Evolutionary conservation across 2,888 invertebrate species (phyloP).

Genomic region (Orthosia cruda): DNA sequence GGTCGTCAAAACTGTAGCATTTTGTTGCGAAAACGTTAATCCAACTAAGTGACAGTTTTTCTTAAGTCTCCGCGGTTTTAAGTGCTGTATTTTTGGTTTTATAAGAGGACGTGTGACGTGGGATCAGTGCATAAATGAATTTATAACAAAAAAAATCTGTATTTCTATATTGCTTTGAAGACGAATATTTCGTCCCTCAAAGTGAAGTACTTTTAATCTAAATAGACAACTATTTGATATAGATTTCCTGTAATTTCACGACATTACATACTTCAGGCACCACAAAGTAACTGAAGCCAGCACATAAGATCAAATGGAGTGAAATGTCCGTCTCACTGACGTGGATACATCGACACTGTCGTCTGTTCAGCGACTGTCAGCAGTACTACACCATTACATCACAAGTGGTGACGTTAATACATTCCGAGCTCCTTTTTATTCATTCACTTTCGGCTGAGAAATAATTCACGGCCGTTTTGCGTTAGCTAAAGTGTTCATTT

Average conservation of each 20-base stretch:
- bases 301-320: neutral
- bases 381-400: conserved; percentile 18
- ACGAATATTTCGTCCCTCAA: neutral
- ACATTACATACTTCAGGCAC: conserved; percentile 12
- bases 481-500: conserved; percentile 44
- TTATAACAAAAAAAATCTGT: neutral
- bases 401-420: conserved; percentile 23
- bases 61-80: neutral
- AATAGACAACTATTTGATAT: neutral
- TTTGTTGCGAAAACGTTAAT: conserved; percentile 13
- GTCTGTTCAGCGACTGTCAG: conserved; percentile 3
- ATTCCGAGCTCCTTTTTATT: conserved; percentile 24
- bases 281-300: neutral
- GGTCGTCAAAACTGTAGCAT: neutral
- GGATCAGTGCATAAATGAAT: neutral
- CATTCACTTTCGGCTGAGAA: conserved; percentile 25
- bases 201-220: neutral
- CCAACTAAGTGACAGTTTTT: neutral
- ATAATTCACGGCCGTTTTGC: conserved; percentile 26
- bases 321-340: conserved; percentile 13
- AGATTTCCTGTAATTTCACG: neutral
- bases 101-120: neutral
- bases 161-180: neutral
- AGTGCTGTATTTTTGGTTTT: conserved; percentile 3
- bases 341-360: conserved; percentile 27